Conservation (phyloP, 2,888 invertebrate genomes). For the Macrophya alboannulata region DNA sequence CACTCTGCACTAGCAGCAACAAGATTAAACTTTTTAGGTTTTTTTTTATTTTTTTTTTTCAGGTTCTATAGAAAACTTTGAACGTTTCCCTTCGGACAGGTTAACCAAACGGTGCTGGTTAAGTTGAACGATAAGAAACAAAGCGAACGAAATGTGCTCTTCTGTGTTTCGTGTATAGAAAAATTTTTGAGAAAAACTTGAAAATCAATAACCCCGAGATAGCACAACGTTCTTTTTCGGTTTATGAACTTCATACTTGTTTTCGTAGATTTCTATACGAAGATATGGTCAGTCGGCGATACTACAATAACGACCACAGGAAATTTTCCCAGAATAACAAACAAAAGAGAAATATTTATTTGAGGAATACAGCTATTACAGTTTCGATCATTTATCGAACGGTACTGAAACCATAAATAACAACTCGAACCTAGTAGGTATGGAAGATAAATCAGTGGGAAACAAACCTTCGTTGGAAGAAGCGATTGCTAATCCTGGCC, state of each 20-base stretch:
- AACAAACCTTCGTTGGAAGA: not conserved
- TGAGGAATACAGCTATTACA: not conserved
- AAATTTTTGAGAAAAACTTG: not conserved
- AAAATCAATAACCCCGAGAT: not conserved
- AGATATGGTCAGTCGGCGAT: not conserved
- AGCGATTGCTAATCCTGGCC: not conserved
- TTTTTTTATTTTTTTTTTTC: not conserved
- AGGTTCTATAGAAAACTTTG: not conserved
- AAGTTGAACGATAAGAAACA: not conserved
- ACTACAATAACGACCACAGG: not conserved
- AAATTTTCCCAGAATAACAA: not conserved
- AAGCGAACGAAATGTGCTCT: not conserved
- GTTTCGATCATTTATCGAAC: not conserved
- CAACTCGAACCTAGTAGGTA: not conserved
- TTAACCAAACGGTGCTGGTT: not conserved
- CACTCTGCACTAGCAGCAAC: slow-evolving; percentile 31
- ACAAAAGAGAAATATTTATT: not conserved
- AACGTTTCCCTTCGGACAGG: not conserved
- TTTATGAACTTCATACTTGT: slow-evolving; percentile 6
- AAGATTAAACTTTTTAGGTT: slow-evolving; percentile 19
- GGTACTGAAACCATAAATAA: not conserved
- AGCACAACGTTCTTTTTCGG: slow-evolving; percentile 1
- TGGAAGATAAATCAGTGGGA: not conserved
- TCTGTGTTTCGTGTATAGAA: not conserved
- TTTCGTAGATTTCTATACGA: not conserved